These are phyloP conservation scores for Baryphthengus martii DNA, from an alignment of 2,113 vertebrate species.

Conservation along the genomic window DNA sequence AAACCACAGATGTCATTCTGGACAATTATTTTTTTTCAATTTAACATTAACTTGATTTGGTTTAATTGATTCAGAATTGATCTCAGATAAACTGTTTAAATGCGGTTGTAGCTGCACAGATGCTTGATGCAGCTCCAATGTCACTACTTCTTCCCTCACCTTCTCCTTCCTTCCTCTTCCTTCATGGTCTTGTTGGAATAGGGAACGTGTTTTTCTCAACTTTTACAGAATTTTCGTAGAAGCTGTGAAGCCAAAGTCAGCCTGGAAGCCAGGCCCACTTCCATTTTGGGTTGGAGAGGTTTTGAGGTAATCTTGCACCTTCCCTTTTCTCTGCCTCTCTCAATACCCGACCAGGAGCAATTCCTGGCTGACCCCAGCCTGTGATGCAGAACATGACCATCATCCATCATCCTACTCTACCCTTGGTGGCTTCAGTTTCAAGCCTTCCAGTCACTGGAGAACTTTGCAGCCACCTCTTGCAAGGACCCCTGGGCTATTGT, in stretches of 20 bases:
- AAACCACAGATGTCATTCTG: background rate
- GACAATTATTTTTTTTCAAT: background rate
- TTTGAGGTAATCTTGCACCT: background rate
- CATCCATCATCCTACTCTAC: accelerated
- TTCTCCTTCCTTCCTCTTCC: background rate
- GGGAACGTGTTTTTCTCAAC: background rate
- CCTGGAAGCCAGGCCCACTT: too few relatives aligned
- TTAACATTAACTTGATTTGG: background rate
- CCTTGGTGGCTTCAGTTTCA: background rate
- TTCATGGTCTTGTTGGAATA: background rate
- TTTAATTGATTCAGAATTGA: background rate
- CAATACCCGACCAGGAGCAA: too few relatives aligned
- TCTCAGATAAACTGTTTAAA: background rate
- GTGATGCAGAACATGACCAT: background rate
- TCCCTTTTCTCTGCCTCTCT: background rate
- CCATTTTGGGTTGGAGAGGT: background rate
- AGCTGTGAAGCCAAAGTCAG: background rate
- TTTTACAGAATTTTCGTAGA: background rate
- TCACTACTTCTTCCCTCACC: background rate
- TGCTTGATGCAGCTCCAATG: background rate
- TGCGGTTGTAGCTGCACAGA: background rate
- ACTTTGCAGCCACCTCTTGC: background rate
- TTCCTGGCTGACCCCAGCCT: background rate
- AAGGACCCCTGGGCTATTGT: background rate
- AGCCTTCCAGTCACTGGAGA: background rate